Evolutionary conservation across 2,797 vertebrate genomes (phyloP).

Genomic region (Pyrocephalus nanus): DNA sequence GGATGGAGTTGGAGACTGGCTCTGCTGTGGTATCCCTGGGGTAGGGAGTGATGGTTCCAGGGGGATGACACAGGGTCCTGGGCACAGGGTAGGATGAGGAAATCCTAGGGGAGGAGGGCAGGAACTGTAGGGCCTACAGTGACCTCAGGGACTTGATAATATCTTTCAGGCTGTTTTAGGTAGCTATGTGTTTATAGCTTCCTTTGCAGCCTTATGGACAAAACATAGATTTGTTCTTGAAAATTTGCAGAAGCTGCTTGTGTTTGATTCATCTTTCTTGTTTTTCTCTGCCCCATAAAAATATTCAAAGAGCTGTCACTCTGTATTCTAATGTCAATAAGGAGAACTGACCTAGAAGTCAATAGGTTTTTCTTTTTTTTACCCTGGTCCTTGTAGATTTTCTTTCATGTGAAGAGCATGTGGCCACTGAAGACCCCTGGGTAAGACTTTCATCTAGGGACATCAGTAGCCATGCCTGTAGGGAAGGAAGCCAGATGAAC

Average conservation of each 20-base stretch:
- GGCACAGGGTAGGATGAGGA: background rate
- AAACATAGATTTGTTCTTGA: background rate
- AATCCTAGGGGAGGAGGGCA: no score
- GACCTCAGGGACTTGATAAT: background rate
- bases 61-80: background rate
- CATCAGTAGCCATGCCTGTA: background rate
- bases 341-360: background rate
- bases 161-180: background rate
- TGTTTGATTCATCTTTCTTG: background rate
- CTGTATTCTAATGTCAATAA: background rate
- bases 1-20: background rate
- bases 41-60: background rate
- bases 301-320: rapidly evolving
- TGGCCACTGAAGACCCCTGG: background rate
- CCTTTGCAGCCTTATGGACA: background rate
- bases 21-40: rapidly evolving
- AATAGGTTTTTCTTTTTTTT: background rate
- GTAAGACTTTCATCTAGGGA: background rate
- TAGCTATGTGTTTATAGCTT: background rate
- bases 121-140: background rate
- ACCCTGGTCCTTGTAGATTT: background rate
- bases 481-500: background rate
- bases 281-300: background rate
- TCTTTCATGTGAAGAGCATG: background rate
- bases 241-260: background rate